These are phyloP conservation scores for Sarcophaga peregrina DNA, from an alignment of 1,140 invertebrate species.

Conservation along the genomic window DNA sequence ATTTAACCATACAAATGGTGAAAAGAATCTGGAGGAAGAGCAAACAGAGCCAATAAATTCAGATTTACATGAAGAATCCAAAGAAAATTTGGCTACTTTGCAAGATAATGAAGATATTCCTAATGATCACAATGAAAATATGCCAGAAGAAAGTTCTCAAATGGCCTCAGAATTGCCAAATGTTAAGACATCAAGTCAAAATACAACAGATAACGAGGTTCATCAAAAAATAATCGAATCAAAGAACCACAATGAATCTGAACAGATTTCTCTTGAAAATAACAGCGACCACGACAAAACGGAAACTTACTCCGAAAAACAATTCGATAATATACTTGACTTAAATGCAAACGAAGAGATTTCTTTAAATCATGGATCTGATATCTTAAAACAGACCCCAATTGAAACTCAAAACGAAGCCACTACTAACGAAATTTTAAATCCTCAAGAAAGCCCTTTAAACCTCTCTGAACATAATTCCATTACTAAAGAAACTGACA, in stretches of 20 bases:
- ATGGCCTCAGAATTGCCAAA: neutral
- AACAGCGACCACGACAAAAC: too few species aligned
- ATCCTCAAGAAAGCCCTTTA: neutral
- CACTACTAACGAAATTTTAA: neutral
- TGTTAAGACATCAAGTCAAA: neutral
- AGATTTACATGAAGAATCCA: neutral
- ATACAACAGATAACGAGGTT: neutral
- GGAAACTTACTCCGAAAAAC: neutral
- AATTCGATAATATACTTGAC: neutral
- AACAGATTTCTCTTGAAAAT: too few species aligned
- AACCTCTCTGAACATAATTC: neutral
- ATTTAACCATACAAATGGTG: neutral
- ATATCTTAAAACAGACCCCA: neutral
- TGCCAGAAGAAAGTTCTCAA: too few species aligned
- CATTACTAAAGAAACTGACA: neutral
- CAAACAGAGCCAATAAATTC: too few species aligned
- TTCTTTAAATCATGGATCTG: too few species aligned
- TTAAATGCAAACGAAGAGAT: neutral
- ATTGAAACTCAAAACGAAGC: neutral
- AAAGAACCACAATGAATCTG: too few species aligned
- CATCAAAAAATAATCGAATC: too few species aligned
- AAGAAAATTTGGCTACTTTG: neutral
- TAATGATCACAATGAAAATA: neutral
- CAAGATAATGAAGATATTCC: neutral
- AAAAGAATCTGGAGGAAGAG: too few species aligned